Percentiles rank a stretch among this genome's conserved stretches.
These are phyloP conservation scores for Drosophila murphyi DNA, from an alignment of 1,140 invertebrate genomes.

Conservation along the genomic window DNA sequence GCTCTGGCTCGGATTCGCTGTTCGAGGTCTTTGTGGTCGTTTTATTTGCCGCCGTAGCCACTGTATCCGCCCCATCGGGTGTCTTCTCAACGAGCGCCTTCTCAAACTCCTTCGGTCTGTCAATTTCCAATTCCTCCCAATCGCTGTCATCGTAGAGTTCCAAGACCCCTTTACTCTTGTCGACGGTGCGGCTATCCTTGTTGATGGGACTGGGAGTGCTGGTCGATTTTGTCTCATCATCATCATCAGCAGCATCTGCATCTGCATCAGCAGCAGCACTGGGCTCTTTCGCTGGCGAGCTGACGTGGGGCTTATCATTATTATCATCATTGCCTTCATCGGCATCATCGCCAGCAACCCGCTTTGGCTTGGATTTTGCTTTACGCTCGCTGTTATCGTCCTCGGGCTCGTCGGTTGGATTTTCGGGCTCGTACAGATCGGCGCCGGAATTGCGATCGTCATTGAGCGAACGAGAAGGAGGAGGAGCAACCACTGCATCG, in stretches of 20 bases:
- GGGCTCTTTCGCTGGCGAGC: background rate
- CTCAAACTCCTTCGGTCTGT: slow-evolving; percentile 75
- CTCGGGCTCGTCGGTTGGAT: slow-evolving; percentile 70
- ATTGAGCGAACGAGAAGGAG: background rate
- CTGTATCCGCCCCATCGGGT: background rate
- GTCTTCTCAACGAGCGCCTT: slow-evolving; percentile 54
- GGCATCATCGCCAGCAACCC: background rate
- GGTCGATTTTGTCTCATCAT: slow-evolving; percentile 41
- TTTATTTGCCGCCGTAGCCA: slow-evolving; percentile 5
- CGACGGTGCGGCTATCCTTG: slow-evolving; percentile 48
- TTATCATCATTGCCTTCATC: slow-evolving; percentile 9
- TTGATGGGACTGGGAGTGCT: slow-evolving; percentile 62
- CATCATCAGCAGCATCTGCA: slow-evolving; percentile 32
- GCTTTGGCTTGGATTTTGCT: slow-evolving; percentile 1
- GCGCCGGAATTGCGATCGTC: slow-evolving; percentile 21
- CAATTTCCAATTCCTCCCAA: slow-evolving; percentile 82
- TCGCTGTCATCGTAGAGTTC: slow-evolving; percentile 84
- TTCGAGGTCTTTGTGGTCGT: slow-evolving; percentile 10
- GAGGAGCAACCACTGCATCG: slow-evolving; percentile 1
- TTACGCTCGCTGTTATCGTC: slow-evolving; percentile 32
- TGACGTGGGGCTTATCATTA: slow-evolving; percentile 15
- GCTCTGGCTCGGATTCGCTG: slow-evolving; percentile 80
- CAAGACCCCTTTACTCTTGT: slow-evolving; percentile 71
- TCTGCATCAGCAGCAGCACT: slow-evolving; percentile 30
- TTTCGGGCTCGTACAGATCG: slow-evolving; percentile 80